Conservation (phyloP, 1,140 invertebrate genomes). For the Ips typographus region DNA sequence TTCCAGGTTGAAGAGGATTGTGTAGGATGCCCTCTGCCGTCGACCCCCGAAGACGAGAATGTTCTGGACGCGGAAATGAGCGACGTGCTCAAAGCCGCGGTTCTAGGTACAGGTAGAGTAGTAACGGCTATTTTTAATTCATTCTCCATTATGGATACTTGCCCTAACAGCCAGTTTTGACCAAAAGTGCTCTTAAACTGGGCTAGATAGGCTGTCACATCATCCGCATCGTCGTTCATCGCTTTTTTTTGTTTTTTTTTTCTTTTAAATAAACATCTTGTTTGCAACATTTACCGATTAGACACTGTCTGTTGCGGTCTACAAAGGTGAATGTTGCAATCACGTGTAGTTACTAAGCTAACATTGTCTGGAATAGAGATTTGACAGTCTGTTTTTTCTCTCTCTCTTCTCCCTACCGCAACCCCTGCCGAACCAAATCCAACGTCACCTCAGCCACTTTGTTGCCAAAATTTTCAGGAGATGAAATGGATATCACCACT, state of each 20-base stretch:
- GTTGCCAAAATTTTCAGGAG: constrained; percentile 52
- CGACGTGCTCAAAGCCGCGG: constrained; percentile 78
- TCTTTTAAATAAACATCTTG: no score
- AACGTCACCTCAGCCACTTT: constrained; percentile 18
- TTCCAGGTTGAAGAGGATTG: constrained; percentile 71
- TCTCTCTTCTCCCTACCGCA: constrained; percentile 14
- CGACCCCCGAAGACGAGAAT: constrained; percentile 83
- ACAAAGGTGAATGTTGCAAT: no score
- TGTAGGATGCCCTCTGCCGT: constrained; percentile 77
- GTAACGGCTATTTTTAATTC: constrained; percentile 28
- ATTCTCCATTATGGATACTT: no score
- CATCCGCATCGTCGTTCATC: no score
- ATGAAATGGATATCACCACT: constrained; percentile 79
- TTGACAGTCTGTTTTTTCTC: constrained; percentile 13
- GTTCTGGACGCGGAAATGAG: constrained; percentile 81
- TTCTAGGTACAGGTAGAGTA: constrained; percentile 61
- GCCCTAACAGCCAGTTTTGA: no score
- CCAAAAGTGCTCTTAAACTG: no score
- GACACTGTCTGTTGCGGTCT: no score
- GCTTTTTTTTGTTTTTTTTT: no score
- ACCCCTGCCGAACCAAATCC: constrained; percentile 10
- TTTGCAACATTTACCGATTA: no score
- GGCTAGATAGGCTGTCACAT: no score
- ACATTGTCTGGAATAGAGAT: background rate
- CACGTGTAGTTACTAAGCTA: no score